Evolutionary conservation across 2,113 vertebrate genomes (phyloP).

Genomic region (Megaptera novaeangliae): DNA sequence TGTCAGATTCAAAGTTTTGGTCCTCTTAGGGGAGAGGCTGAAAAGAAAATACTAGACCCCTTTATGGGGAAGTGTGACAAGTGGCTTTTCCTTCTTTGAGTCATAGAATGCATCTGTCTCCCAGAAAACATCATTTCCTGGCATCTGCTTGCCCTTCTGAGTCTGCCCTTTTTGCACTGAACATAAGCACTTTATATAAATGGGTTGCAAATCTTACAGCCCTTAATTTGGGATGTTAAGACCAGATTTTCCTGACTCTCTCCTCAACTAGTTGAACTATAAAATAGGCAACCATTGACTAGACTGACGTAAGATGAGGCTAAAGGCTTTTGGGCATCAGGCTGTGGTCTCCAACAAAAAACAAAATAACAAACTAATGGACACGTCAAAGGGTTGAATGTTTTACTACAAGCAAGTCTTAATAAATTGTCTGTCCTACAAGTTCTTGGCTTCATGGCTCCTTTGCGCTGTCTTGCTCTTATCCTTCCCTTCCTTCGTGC

Average conservation of each 20-base stretch:
- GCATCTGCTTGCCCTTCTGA: slow-evolving; percentile 50
- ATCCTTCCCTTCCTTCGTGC: background rate
- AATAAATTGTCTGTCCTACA: slow-evolving; percentile 57
- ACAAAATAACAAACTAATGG: background rate
- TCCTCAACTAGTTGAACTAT: slow-evolving; percentile 14
- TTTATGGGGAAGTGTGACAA: background rate
- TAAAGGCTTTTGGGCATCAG: background rate
- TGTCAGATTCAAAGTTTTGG: slow-evolving; percentile 47
- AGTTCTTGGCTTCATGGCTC: background rate
- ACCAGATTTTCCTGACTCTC: slow-evolving; percentile 47
- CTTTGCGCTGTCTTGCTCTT: background rate
- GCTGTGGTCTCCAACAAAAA: slow-evolving; percentile 17
- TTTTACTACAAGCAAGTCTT: slow-evolving; percentile 3
- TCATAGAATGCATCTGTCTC: background rate
- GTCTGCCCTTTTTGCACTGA: slow-evolving; percentile 82
- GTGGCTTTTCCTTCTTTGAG: background rate
- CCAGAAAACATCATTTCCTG: background rate
- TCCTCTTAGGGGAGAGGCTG: background rate
- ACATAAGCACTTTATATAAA: slow-evolving; percentile 83
- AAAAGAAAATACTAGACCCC: slow-evolving; percentile 41
- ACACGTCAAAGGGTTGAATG: background rate
- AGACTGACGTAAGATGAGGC: background rate
- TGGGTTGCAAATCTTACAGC: slow-evolving; percentile 60
- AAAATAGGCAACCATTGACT: background rate
- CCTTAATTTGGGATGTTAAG: slow-evolving; percentile 57